Evolutionary conservation across 2,888 invertebrate genomes (phyloP).

Genomic region (Lutraria lutraria): DNA sequence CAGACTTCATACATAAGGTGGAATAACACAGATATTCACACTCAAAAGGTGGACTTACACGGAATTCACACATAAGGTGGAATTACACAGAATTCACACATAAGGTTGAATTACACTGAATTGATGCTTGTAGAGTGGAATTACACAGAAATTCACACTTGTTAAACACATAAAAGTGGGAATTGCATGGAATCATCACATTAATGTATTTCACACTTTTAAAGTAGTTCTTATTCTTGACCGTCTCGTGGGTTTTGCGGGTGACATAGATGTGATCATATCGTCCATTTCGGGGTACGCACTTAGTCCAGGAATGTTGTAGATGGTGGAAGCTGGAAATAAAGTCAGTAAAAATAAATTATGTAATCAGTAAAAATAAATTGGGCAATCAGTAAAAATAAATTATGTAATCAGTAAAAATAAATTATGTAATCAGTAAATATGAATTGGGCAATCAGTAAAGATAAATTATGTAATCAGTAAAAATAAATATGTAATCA

Average conservation of each 20-base stretch:
- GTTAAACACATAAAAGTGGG: not conserved
- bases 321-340: slow-evolving; percentile 95
- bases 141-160: not conserved
- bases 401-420: not conserved
- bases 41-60: not conserved
- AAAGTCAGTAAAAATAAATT: slow-evolving; percentile 38
- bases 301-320: slow-evolving; percentile 96
- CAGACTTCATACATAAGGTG: too few relatives aligned
- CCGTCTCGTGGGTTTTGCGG: slow-evolving; percentile 77
- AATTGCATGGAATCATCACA: not conserved
- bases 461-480: too few relatives aligned
- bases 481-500: too few relatives aligned
- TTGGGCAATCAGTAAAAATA: too few relatives aligned
- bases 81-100: too few relatives aligned
- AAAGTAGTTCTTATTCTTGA: slow-evolving; percentile 82
- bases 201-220: slow-evolving; percentile 72
- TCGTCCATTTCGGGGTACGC: slow-evolving; percentile 91
- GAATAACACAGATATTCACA: not conserved
- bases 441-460: too few relatives aligned
- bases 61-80: not conserved
- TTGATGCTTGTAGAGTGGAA: too few relatives aligned
- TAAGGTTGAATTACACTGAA: too few relatives aligned
- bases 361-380: not conserved
- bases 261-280: slow-evolving; percentile 74
- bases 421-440: not conserved